These are phyloP conservation scores for Discoglossus pictus DNA, from an alignment of 2,797 vertebrate species.

Conservation along the genomic window DNA sequence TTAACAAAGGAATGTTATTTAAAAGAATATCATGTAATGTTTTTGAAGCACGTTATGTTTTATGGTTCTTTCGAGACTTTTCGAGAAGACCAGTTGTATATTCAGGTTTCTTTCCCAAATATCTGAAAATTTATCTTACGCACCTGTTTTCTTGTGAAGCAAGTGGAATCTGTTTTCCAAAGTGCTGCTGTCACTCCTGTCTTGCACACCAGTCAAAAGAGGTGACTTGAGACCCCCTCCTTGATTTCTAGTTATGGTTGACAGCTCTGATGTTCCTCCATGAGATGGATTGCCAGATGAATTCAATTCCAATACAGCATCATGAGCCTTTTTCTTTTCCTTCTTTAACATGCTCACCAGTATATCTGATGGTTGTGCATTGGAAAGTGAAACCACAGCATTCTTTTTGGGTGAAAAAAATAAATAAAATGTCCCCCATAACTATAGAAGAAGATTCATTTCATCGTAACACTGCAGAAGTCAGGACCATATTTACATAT, in stretches of 20 bases:
- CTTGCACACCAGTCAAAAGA: conserved; percentile 19
- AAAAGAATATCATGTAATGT: conserved; percentile 4
- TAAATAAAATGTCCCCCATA: too few relatives aligned
- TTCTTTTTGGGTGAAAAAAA: not conserved
- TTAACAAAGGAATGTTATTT: not conserved
- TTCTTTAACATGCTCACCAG: conserved; percentile 87
- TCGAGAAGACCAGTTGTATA: not conserved
- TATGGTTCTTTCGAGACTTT: not conserved
- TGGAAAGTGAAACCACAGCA: conserved; percentile 57
- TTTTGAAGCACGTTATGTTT: conserved; percentile 7
- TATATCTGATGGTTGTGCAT: conserved; percentile 76
- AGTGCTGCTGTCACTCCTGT: conserved; percentile 49
- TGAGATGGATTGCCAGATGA: conserved; percentile 39
- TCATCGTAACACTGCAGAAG: too few relatives aligned
- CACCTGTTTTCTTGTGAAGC: conserved; percentile 74
- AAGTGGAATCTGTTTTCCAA: conserved; percentile 36
- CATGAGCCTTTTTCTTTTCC: conserved; percentile 79
- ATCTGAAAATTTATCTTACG: conserved; percentile 38
- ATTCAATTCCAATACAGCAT: conserved; percentile 62
- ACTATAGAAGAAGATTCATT: too few relatives aligned
- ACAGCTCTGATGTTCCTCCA: conserved; percentile 19
- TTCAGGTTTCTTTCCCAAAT: conserved; percentile 1
- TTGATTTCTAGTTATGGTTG: conserved; percentile 20
- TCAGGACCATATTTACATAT: too few relatives aligned
- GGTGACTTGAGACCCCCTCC: conserved; percentile 26